These are phyloP conservation scores for Zophobas atratus DNA, from an alignment of 1,140 invertebrate species.

Conservation along the genomic window DNA sequence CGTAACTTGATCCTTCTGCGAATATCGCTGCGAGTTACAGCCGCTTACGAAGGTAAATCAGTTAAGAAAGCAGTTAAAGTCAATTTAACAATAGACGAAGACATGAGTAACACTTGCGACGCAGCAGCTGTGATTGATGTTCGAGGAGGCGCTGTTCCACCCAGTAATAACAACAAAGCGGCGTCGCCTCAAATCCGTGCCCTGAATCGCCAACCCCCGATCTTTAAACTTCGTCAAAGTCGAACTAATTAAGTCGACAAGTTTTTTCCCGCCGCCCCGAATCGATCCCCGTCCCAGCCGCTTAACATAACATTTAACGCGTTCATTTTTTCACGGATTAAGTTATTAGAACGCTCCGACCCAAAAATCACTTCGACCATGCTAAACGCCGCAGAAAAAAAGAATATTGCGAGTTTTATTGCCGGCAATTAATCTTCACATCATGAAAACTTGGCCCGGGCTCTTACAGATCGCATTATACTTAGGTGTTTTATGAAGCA, in stretches of 20 bases:
- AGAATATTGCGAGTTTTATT: conserved; percentile 26
- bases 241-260: neutral
- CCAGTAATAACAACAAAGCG: neutral
- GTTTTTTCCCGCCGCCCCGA: neutral
- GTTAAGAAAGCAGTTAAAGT: conserved; percentile 29
- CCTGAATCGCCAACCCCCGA: neutral
- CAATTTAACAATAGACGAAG: neutral
- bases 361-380: conserved; percentile 15
- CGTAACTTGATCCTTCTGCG: conserved; percentile 2
- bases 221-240: neutral
- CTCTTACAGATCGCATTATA: conserved; percentile 30
- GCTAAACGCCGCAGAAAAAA: conserved; percentile 9
- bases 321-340: conserved; percentile 5
- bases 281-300: conserved; percentile 19
- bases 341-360: neutral
- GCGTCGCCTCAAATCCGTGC: conserved; percentile 4
- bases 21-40: neutral
- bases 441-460: conserved; percentile 15
- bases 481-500: conserved; percentile 30
- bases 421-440: conserved; percentile 33
- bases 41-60: neutral
- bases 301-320: conserved; percentile 25
- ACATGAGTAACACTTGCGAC: neutral
- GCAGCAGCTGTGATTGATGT: conserved; percentile 25
- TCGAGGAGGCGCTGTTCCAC: neutral